These are phyloP conservation scores for Chymomyza costata DNA, from an alignment of 1,140 invertebrate genomes.

Conservation along the genomic window DNA sequence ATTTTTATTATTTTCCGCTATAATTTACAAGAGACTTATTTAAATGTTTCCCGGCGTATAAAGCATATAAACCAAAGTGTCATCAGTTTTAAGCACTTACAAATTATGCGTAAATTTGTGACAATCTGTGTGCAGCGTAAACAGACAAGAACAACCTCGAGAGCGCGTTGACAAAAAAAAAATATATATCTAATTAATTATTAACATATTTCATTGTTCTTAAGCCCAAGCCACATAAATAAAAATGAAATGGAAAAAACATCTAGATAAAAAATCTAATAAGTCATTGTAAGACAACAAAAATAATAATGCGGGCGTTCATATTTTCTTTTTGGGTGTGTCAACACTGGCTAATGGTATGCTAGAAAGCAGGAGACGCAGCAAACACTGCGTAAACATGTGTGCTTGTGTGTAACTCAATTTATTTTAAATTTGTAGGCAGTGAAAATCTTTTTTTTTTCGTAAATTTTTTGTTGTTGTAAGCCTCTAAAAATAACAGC, in stretches of 20 bases:
- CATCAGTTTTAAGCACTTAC: conserved; percentile 33
- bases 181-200: conserved; percentile 54
- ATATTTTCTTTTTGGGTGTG: not conserved
- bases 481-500: conserved; percentile 50
- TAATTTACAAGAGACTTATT: not conserved
- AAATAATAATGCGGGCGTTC: conserved; percentile 17
- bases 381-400: not conserved
- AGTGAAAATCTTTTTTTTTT: conserved; percentile 28
- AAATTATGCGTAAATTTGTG: conserved; percentile 48
- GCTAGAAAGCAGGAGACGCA: too few species aligned
- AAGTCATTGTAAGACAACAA: conserved; percentile 42
- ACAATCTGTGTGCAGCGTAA: conserved; percentile 19
- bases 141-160: conserved; percentile 9
- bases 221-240: conserved; percentile 16
- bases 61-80: conserved; percentile 25
- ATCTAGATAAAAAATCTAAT: conserved; percentile 52
- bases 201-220: conserved; percentile 63
- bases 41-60: not conserved
- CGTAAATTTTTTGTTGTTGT: conserved; percentile 16
- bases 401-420: conserved; percentile 24
- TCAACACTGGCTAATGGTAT: not conserved
- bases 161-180: not conserved
- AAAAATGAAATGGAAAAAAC: too few species aligned
- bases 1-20: not conserved
- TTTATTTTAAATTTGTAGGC: conserved; percentile 49